phyloP scores from a whole-genome alignment of 1,140 invertebrate genomes.

The Atta texana region DNA sequence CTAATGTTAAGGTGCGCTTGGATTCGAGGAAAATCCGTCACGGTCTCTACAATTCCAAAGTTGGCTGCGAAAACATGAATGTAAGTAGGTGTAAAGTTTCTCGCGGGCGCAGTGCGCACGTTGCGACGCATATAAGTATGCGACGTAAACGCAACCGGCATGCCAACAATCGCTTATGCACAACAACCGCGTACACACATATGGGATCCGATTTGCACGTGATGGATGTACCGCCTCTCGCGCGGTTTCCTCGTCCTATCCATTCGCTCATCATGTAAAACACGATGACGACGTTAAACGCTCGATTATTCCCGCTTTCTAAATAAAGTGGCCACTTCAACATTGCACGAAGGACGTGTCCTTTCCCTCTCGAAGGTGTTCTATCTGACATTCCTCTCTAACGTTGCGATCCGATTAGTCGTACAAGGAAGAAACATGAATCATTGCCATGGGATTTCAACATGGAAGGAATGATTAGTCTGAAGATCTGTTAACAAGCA shows the following conservation, averaged over 20 bases:
- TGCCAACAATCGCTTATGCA: slow-evolving; percentile 21
- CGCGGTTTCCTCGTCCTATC: slow-evolving; percentile 35
- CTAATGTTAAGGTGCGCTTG: background rate
- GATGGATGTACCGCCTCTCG: slow-evolving; percentile 40
- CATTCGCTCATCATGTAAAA: slow-evolving; percentile 55
- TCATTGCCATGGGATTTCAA: slow-evolving; percentile 32
- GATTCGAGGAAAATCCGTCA: slow-evolving; percentile 12
- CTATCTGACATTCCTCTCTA: slow-evolving; percentile 2
- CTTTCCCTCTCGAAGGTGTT: slow-evolving; percentile 32
- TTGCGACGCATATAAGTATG: background rate
- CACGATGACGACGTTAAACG: slow-evolving; percentile 13
- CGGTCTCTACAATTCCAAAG: background rate
- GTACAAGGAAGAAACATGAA: background rate
- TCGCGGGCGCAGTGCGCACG: background rate
- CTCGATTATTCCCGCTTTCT: slow-evolving; percentile 37
- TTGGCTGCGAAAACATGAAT: slow-evolving; percentile 14
- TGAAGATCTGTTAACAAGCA: slow-evolving; percentile 34
- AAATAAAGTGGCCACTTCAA: slow-evolving; percentile 8
- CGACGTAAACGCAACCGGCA: background rate
- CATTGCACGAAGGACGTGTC: slow-evolving; percentile 18
- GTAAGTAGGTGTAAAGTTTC: slow-evolving; percentile 53
- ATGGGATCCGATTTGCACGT: slow-evolving; percentile 40
- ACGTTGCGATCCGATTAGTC: slow-evolving; percentile 1
- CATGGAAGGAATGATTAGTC: background rate
- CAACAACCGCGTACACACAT: background rate